phyloP scores from a whole-genome alignment of 2,113 vertebrate genomes.

The Microcebus lehilahytsara region DNA sequence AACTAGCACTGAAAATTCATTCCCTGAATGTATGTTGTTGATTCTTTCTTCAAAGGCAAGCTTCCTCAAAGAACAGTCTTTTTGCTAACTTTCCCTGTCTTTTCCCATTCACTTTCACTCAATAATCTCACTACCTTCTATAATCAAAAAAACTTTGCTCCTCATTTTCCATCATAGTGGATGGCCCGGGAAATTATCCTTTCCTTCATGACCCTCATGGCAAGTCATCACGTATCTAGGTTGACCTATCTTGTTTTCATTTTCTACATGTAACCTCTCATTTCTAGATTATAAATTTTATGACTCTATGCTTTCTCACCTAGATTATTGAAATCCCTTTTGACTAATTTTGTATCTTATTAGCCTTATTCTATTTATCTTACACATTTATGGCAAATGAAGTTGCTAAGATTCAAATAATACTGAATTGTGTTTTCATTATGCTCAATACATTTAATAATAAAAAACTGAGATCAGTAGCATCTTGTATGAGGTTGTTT shows the following conservation, averaged over 20 bases:
- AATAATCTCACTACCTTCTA: background rate
- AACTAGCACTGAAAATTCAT: background rate
- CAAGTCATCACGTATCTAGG: background rate
- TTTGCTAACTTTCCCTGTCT: background rate
- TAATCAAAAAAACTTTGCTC: background rate
- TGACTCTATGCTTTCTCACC: background rate
- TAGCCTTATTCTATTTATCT: background rate
- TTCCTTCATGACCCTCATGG: background rate
- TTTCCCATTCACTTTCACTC: background rate
- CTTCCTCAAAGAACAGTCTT: background rate
- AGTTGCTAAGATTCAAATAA: background rate
- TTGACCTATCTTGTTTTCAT: background rate
- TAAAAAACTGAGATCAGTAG: background rate
- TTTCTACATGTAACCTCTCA: background rate
- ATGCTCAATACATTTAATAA: background rate
- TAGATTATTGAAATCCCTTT: background rate
- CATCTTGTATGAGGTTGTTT: background rate
- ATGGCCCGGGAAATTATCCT: background rate
- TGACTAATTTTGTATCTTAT: background rate
- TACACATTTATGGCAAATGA: background rate
- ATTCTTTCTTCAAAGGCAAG: background rate
- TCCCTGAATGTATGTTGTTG: background rate
- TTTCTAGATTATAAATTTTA: background rate
- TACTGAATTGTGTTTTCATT: background rate
- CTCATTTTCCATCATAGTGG: background rate